Base-by-base conservation (phyloP, 2,113 vertebrate genomes). In the Scalopus aquaticus region DNA sequence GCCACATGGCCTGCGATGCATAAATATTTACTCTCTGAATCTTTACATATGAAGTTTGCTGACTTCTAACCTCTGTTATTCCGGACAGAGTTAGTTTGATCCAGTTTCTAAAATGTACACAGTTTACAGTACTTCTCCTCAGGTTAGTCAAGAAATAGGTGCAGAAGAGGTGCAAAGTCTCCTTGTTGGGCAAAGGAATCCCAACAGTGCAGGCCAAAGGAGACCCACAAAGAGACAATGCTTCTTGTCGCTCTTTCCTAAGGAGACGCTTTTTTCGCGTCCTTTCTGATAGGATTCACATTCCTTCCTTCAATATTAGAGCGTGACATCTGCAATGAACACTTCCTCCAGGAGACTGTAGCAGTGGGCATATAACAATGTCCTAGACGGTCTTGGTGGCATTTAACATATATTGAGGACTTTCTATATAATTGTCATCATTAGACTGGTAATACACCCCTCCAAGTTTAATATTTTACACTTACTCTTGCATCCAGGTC, bases 341-440 rank as follows among this genome's bases (percentile, higher is more conserved):
- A 62, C 10, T 65, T 76, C 65, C 86, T 90, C 35, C 76, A 90
- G 72, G 69, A 90, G 20, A 65, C 15, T 42, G 22, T 39, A 88
- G 39, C 91, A 76, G 70, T 54, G n/a, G 72, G 39, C 62, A 46
- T 28, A 82, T 64, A 62, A 95, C 94, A 87, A n/a, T 11, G 44
- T 32, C 54, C 64, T 39, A 10, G 49, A 35, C 37, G 67, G 26
- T 42, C 39, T 85, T 65, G 20, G 65, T 24, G 46, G 44, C 12
- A 73, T 58, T 44, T 28, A 72, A 46, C 62, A 62, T 39, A 24
- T 77, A 69, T 3, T 88, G 37, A 93, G 65, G 46, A 84, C 2
- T 19, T 88, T n/a, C 16, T 74, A 51, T 12, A 16, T 30, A 64
- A 77, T 65, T 24, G 70, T 85, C 22, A 49, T 93, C 60, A 62